phyloP scores from a whole-genome alignment of 1,140 invertebrate genomes.

The Matsumurasca onukii region DNA sequence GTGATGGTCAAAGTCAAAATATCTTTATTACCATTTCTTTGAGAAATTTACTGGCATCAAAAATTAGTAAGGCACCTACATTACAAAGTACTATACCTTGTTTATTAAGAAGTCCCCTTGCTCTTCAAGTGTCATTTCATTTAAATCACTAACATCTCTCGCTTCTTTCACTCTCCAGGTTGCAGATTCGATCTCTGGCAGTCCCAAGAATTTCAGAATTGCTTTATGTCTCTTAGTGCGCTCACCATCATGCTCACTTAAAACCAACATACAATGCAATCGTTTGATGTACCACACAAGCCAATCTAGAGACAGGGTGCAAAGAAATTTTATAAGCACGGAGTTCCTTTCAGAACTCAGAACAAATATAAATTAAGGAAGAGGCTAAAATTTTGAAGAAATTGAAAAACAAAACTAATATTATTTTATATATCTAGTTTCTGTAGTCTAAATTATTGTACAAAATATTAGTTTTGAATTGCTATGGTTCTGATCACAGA shows the following conservation, averaged over 20 bases:
- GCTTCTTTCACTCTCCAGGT: conserved; percentile 28
- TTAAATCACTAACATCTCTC: background rate
- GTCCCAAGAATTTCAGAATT: conserved; percentile 29
- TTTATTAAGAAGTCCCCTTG: conserved; percentile 17
- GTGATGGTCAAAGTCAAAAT: too few relatives aligned
- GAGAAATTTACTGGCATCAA: too few relatives aligned
- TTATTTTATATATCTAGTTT: background rate
- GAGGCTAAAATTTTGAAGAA: background rate
- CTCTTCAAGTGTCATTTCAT: conserved; percentile 18
- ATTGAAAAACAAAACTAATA: background rate
- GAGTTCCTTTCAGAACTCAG: background rate
- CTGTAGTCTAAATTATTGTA: too few relatives aligned
- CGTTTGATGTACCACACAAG: background rate
- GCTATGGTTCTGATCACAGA: too few relatives aligned
- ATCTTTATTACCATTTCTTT: too few relatives aligned
- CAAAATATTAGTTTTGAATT: too few relatives aligned
- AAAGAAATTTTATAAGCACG: background rate
- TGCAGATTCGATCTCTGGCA: conserved; percentile 21
- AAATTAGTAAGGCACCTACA: too few relatives aligned
- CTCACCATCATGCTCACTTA: background rate
- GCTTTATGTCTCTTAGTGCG: conserved; percentile 16
- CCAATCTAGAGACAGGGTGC: background rate
- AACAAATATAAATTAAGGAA: background rate
- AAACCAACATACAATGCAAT: background rate
- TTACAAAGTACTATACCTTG: conserved; percentile 17